Conservation (phyloP, 2,888 invertebrate species). For the Pimpla rufipes region DNA sequence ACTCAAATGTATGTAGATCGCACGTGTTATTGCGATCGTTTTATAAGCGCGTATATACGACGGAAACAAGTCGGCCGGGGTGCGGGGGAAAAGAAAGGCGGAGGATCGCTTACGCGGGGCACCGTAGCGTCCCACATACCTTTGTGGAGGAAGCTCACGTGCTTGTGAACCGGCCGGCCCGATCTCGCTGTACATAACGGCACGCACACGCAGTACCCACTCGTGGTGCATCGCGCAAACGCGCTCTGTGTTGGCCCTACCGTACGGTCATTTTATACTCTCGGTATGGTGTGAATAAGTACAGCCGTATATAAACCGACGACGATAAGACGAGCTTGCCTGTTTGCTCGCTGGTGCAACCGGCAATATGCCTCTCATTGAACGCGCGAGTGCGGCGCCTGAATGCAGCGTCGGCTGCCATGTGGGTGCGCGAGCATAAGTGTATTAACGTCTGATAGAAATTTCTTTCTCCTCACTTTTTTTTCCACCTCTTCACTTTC, state of each 20-base stretch:
- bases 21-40: slow-evolving; percentile 33
- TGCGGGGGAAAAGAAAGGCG: slow-evolving; percentile 18
- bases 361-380: slow-evolving; percentile 65
- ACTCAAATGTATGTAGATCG: slow-evolving; percentile 14
- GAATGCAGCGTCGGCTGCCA: slow-evolving; percentile 59
- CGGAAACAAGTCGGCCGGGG: slow-evolving; percentile 36
- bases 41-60: background rate
- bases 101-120: slow-evolving; percentile 51
- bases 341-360: slow-evolving; percentile 32
- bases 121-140: slow-evolving; percentile 80
- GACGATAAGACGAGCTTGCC: slow-evolving; percentile 61
- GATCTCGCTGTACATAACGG: slow-evolving; percentile 27
- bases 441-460: slow-evolving; percentile 53
- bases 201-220: slow-evolving; percentile 8
- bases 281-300: slow-evolving; percentile 67
- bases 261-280: slow-evolving; percentile 61
- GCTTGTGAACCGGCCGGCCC: slow-evolving; percentile 47
- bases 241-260: slow-evolving; percentile 46
- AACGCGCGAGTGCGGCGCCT: slow-evolving; percentile 49
- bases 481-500: slow-evolving; percentile 48
- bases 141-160: slow-evolving; percentile 73
- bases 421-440: slow-evolving; percentile 67
- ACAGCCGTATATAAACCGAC: slow-evolving; percentile 58
- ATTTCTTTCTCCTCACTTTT: slow-evolving; percentile 17
- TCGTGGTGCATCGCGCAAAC: slow-evolving; percentile 48